Conservation (phyloP, 2,888 invertebrate species). For the Brachypalpus laphriformis region DNA sequence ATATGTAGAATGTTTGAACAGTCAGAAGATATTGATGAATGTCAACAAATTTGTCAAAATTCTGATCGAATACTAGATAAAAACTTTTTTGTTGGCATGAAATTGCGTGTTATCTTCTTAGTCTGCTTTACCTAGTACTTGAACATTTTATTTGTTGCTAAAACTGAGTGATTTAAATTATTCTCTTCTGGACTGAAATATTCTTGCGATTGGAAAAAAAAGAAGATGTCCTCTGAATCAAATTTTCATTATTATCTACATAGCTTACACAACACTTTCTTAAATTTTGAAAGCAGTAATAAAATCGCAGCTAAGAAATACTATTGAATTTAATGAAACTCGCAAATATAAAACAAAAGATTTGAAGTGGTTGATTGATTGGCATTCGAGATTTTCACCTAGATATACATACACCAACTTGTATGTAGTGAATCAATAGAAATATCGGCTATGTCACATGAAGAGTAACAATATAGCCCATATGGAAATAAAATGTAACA, state of each 20-base stretch:
- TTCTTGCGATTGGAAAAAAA: too few relatives aligned
- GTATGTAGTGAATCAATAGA: not conserved
- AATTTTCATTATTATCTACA: too few relatives aligned
- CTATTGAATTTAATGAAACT: not conserved
- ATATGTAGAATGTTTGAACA: not conserved
- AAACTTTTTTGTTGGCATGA: not conserved
- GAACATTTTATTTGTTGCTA: not conserved
- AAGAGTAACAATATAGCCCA: not conserved
- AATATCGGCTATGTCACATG: not conserved
- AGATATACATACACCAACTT: not conserved
- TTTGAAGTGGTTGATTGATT: not conserved
- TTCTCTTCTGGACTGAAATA: too few relatives aligned
- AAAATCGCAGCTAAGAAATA: not conserved
- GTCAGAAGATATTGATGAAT: not conserved
- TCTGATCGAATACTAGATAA: not conserved
- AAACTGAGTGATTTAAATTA: too few relatives aligned
- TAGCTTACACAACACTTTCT: too few relatives aligned
- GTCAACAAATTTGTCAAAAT: not conserved
- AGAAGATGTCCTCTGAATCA: too few relatives aligned
- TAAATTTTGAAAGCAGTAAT: not conserved
- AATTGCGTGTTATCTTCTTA: not conserved
- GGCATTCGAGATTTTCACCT: not conserved
- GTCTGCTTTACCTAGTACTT: not conserved
- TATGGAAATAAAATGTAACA: slow-evolving; percentile 2
- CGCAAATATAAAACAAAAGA: not conserved